These are phyloP conservation scores for Grantiella picta DNA, from an alignment of 2,113 vertebrate species.

Conservation along the genomic window DNA sequence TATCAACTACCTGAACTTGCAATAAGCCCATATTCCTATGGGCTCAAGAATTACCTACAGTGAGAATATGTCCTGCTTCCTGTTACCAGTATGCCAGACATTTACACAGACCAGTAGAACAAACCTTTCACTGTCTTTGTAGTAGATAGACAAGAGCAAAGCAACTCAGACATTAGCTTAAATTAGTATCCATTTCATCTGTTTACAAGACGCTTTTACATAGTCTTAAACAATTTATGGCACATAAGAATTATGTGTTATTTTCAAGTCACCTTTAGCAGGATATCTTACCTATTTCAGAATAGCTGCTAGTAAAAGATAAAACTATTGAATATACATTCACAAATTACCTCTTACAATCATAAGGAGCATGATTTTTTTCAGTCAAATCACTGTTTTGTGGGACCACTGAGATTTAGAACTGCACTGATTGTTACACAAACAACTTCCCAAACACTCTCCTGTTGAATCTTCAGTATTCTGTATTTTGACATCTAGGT, in stretches of 20 bases:
- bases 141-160: background rate
- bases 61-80: background rate
- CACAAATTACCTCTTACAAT: background rate
- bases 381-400: background rate
- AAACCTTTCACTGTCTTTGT: background rate
- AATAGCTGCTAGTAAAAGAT: background rate
- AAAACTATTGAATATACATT: background rate
- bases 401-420: background rate
- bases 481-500: background rate
- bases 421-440: background rate
- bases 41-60: background rate
- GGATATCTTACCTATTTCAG: background rate
- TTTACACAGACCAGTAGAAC: background rate
- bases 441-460: background rate
- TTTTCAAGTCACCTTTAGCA: background rate
- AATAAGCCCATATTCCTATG: rapidly evolving
- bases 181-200: background rate
- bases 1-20: background rate
- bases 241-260: background rate
- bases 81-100: background rate
- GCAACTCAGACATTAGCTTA: background rate
- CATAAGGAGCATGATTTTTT: background rate
- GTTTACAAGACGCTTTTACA: background rate
- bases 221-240: background rate
- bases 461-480: background rate